Percentiles rank a stretch among this genome's conserved stretches.
Evolutionary conservation across 92 coral and sea anemone genomes (phyloP).

Genomic region (Pocillopora grandis): DNA sequence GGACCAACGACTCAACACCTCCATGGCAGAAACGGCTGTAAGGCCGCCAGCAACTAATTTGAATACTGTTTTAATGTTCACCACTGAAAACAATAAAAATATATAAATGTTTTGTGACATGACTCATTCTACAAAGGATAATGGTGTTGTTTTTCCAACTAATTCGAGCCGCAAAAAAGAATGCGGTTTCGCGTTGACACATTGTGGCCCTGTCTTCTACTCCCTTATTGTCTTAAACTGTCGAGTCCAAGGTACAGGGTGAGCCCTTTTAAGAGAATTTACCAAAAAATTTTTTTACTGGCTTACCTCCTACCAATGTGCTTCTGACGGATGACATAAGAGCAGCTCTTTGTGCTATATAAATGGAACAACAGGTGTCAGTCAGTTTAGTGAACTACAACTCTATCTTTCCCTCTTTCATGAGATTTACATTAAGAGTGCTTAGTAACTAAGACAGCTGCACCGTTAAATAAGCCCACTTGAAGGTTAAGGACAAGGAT

Average conservation of each 20-base stretch:
- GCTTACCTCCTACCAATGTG: constrained; percentile 15
- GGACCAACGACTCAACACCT: constrained; percentile 16
- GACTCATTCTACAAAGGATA: not conserved
- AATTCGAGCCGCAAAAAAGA: too few relatives aligned
- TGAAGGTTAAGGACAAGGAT: too few relatives aligned
- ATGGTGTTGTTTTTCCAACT: not conserved
- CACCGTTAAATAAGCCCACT: too few relatives aligned
- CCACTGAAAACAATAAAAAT: not conserved
- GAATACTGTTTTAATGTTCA: constrained; percentile 19
- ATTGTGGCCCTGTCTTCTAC: too few relatives aligned
- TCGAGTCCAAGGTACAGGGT: not conserved
- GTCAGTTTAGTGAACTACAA: too few relatives aligned
- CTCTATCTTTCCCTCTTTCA: not conserved
- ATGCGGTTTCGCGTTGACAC: too few relatives aligned
- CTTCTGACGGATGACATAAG: constrained; percentile 3
- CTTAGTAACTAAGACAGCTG: too few relatives aligned
- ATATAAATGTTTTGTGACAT: not conserved
- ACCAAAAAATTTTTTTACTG: not conserved
- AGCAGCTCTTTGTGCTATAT: constrained; percentile 9
- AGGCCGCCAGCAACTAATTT: constrained; percentile 19
- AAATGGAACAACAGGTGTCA: not conserved
- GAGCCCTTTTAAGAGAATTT: not conserved
- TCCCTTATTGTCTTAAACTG: not conserved
- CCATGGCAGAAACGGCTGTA: not conserved
- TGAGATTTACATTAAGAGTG: not conserved